Conservation (phyloP, 2,888 invertebrate species). For the Drosophila hawaiiensis region DNA sequence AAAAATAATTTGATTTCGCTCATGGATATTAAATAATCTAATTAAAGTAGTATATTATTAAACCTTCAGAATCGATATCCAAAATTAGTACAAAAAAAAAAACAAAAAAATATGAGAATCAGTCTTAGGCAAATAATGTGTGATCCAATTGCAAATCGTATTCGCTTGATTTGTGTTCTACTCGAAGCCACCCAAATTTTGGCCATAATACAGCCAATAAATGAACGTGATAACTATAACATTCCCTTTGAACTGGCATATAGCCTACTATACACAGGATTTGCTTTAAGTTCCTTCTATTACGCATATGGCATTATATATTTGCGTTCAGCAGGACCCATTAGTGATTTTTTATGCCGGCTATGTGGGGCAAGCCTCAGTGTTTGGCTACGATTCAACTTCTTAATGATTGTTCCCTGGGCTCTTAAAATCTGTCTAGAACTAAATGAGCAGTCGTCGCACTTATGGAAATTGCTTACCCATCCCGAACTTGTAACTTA, state of each 20-base stretch:
- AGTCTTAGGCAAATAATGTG: background rate
- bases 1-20: background rate
- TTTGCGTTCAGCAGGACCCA: conserved; percentile 1
- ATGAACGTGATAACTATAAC: background rate
- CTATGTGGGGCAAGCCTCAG: conserved; percentile 35
- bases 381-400: conserved; percentile 41
- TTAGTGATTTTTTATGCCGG: conserved; percentile 16
- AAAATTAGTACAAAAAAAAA: background rate
- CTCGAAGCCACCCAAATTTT: conserved; percentile 35
- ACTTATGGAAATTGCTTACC: conserved; percentile 10
- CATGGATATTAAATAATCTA: conserved; percentile 3
- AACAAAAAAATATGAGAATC: background rate
- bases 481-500: background rate
- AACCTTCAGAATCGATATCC: conserved; percentile 18
- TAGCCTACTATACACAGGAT: conserved; percentile 41
- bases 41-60: conserved; percentile 22
- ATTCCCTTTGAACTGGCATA: conserved; percentile 11
- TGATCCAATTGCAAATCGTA: conserved; percentile 1
- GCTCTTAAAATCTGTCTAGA: conserved; percentile 18
- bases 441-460: conserved; percentile 4
- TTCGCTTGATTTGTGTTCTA: conserved; percentile 22
- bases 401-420: conserved; percentile 68
- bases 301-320: conserved; percentile 61
- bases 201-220: conserved; percentile 27
- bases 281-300: conserved; percentile 29